Percentiles rank a stretch among this genome's conserved stretches.
These are phyloP conservation scores for Hycleus phaleratus DNA, from an alignment of 1,140 invertebrate species.

Conservation along the genomic window DNA sequence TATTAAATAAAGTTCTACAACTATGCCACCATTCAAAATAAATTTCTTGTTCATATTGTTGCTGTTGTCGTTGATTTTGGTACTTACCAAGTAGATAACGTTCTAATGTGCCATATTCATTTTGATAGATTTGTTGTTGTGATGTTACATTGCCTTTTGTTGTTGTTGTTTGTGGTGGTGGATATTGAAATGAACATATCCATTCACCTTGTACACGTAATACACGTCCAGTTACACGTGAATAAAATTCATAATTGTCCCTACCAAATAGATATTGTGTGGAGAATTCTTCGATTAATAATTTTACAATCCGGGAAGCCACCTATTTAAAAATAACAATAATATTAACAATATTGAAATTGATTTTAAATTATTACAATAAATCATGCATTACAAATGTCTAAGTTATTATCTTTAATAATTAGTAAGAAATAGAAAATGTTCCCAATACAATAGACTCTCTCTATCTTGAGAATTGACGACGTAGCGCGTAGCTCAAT, in stretches of 20 bases:
- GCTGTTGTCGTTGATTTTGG: neutral
- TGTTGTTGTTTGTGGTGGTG: constrained; percentile 56
- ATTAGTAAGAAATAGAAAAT: neutral
- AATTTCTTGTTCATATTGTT: neutral
- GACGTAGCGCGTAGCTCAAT: too few species aligned
- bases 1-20: neutral
- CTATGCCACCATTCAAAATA: neutral
- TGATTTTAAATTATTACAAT: neutral
- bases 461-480: too few species aligned
- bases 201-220: constrained; percentile 88
- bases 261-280: constrained; percentile 89
- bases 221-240: constrained; percentile 85
- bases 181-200: constrained; percentile 89
- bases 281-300: constrained; percentile 95
- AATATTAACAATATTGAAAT: neutral
- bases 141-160: constrained; percentile 29
- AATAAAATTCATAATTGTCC: constrained; percentile 97
- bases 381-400: neutral
- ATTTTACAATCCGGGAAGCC: constrained; percentile 89
- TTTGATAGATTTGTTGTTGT: constrained; percentile 55
- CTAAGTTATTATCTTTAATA: neutral
- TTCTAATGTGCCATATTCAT: constrained; percentile 50
- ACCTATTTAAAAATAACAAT: constrained; percentile 49
- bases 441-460: too few species aligned
- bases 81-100: constrained; percentile 36